Base-by-base conservation (phyloP, 2,113 vertebrate species). In the Tinamus guttatus region DNA sequence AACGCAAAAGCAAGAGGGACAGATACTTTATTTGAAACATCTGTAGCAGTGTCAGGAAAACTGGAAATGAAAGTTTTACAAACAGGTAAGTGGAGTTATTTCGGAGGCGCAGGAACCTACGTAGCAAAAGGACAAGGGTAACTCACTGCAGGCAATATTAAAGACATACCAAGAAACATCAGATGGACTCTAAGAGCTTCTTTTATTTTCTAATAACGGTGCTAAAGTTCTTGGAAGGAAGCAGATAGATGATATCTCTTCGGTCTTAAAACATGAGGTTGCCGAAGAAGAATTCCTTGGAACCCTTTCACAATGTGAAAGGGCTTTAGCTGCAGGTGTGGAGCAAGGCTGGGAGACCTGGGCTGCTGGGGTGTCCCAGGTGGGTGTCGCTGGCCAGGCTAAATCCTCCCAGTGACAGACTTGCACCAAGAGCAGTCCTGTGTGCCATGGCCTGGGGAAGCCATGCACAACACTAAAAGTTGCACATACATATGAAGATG, bases 361-460 rank as follows among this genome's bases (percentile, higher is more conserved):
- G 60, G 25, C 56, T 34, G 70, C 91, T 73, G 87, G 67, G 36
- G 89, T 73, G 52, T 92, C 85, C 82, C 69, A 86, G 87, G 78
- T 92, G 80, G 80, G n/a, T 60, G 73, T 54, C 30, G 49, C 81
- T 89, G 51, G n/a, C 77, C 91, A 76, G 79, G 64, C 40, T 91
- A 95, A 94, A 97, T 89, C 28, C 43, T 82, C 90, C 67, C 71
- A 92, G 81, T 91, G 51, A 85, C 32, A 62, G 73, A 92, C 58
- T 89, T 54, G 89, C 86, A 32, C 81, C 63, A 91, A 89, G 87
- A 95, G 85, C 95, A 96, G 64, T 14, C 40, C 41, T 68, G 62
- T 65, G 30, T 69, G 68, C 58, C 65, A 80, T 54, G 92, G 74
- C 68, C 74, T 93, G 74, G 82, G 87, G 88, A 89, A 92, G 3